Base-by-base conservation (phyloP, 2,888 invertebrate species). In the Abrostola triplasia region DNA sequence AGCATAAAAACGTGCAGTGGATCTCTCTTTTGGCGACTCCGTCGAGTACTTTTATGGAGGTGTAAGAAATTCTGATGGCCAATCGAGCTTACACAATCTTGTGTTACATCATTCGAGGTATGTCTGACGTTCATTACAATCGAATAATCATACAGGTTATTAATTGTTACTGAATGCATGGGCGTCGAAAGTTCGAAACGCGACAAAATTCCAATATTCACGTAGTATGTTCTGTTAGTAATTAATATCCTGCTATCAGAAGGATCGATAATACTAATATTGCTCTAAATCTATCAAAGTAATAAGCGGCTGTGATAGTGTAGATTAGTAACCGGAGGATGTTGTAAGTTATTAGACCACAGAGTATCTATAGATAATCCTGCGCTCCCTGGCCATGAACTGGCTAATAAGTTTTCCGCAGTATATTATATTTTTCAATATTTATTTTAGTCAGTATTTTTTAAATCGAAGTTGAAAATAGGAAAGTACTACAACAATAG, bases 21-120 rank as follows among this genome's bases (percentile, higher is more conserved):
- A 77, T 76, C 76, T 73, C 67, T 74, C 76, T 74, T 70, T 76
- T 70, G 51, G 56, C 57, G 42, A 36, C 36, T 60, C 54, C 63
- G n/a, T 54, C 58, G 41, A 66, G 71, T 73, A 57, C 70, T 56
- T 61, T 59, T 65, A 63, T 61, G 63, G 70, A 53, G 48, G 55
- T 74, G 62, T 48, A 60, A 64, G 55, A 66, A 69, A 54, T 69
- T 48, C 53, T 51, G 51, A 62, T 62, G 67, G 54, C 12, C 48
- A 51, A 47, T 70, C 67, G 9, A 51, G 55, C 42, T 73, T 75
- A 61, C 71, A 64, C 59, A 75, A 75, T 48, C 13, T 42, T 48
- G 10, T 6, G 50, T 74, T 67, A 70, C 75, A 75, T 70, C 24
- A 73, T 58, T 51, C 50, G 42, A 49, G 12, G 40, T 54, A 36